These are phyloP conservation scores for Andrena fulva DNA, from an alignment of 2,888 invertebrate genomes.

Conservation along the genomic window DNA sequence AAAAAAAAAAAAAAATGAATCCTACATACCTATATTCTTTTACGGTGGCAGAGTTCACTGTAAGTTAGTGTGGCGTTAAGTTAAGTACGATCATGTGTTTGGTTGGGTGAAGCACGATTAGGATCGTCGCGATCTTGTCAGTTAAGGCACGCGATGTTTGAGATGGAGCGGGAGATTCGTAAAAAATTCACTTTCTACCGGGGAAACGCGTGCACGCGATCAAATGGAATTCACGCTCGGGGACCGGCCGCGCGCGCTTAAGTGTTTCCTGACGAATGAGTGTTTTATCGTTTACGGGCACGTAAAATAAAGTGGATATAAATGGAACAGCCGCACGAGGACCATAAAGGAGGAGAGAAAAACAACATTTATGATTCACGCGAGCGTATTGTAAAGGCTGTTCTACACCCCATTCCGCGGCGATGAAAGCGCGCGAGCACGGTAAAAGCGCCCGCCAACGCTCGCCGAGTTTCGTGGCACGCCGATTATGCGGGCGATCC, in stretches of 20 bases:
- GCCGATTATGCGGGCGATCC: constrained; percentile 51
- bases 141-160: constrained; percentile 3
- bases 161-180: not conserved
- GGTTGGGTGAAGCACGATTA: not conserved
- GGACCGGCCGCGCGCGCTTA: constrained; percentile 17
- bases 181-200: constrained; percentile 22
- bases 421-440: not conserved
- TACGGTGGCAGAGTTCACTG: too few species aligned
- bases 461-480: constrained; percentile 18
- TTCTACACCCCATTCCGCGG: constrained; percentile 8
- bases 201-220: constrained; percentile 21
- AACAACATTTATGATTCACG: constrained; percentile 56
- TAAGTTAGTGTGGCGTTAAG: too few species aligned
- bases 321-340: constrained; percentile 33
- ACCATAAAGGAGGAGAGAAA: constrained; percentile 34
- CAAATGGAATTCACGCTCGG: constrained; percentile 31
- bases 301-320: constrained; percentile 61
- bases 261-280: constrained; percentile 54
- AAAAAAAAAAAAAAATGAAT: too few species aligned
- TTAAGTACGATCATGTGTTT: not conserved
- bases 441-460: constrained; percentile 14
- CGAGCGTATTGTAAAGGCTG: constrained; percentile 38
- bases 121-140: not conserved
- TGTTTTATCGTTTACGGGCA: constrained; percentile 55
- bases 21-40: too few species aligned